Percentiles rank a stretch among this genome's conserved stretches.
Evolutionary conservation across 2,113 vertebrate species (phyloP).

Genomic region (Panthera uncia): DNA sequence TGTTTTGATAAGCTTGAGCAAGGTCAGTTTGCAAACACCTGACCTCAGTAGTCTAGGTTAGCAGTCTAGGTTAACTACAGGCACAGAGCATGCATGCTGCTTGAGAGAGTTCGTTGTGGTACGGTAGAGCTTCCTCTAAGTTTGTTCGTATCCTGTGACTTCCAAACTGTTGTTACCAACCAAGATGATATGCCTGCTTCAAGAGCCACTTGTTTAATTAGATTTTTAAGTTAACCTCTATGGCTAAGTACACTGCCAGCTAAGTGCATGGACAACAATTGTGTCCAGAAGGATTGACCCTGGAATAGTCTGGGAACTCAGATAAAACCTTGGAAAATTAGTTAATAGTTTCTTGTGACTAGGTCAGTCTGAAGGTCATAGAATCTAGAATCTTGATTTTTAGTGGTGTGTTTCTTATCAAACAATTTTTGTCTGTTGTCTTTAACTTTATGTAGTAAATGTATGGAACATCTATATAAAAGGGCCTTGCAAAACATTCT

Average conservation of each 20-base stretch:
- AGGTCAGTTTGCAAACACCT: background rate
- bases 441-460: conserved; percentile 4
- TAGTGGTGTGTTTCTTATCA: background rate
- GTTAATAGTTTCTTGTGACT: background rate
- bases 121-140: background rate
- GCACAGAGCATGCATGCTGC: fast-evolving
- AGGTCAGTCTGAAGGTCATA: background rate
- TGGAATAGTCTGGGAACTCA: background rate
- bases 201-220: background rate
- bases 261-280: background rate
- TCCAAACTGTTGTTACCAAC: background rate
- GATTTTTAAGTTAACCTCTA: background rate
- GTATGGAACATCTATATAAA: background rate
- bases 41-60: background rate
- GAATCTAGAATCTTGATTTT: background rate
- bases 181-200: background rate
- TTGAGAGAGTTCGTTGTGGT: background rate
- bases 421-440: background rate
- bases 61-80: background rate
- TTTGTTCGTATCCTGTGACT: background rate
- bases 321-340: background rate
- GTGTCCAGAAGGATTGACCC: background rate
- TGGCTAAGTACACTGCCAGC: background rate
- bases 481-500: background rate
- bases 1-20: background rate